These are phyloP conservation scores for Neomorphus geoffroyi DNA, from an alignment of 2,797 vertebrate genomes.

Conservation along the genomic window DNA sequence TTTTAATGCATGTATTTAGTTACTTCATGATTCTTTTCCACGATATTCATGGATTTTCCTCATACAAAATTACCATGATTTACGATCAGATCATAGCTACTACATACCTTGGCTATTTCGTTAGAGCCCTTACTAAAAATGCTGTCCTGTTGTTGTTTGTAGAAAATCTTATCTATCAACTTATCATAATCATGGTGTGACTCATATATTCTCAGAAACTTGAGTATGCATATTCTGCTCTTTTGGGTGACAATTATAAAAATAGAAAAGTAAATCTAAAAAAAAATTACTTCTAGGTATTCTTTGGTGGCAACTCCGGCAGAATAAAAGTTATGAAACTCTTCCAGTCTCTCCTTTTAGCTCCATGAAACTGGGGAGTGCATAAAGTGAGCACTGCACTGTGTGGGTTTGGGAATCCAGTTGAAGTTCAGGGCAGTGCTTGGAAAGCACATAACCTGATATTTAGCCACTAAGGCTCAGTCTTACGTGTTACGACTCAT, in stretches of 20 bases:
- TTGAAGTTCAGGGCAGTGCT: not conserved
- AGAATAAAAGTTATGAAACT: not conserved
- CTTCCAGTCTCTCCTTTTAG: not conserved
- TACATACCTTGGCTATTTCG: not conserved
- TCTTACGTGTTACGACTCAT: not conserved
- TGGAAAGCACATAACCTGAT: not conserved
- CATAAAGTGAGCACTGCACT: rapidly evolving
- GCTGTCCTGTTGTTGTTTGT: not conserved
- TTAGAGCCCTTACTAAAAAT: not conserved
- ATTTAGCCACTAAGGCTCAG: not conserved
- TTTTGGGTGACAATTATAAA: not conserved
- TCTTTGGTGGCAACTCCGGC: not conserved
- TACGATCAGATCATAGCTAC: not conserved
- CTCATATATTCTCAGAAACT: not conserved
- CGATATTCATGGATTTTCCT: not conserved
- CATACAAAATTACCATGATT: not conserved
- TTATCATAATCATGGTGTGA: not conserved
- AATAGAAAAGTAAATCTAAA: not conserved
- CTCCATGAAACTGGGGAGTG: rapidly evolving
- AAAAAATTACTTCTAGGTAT: not conserved
- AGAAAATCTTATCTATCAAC: slow-evolving; percentile 33
- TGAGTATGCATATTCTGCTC: not conserved
- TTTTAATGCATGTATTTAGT: not conserved
- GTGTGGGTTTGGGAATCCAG: not conserved
- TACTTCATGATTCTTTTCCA: not conserved